A percentile compares a stretch with the other conserved stretches of the same genome.
Evolutionary conservation across 1,140 invertebrate species (phyloP).

Genomic region (Brachystomella parvula): DNA sequence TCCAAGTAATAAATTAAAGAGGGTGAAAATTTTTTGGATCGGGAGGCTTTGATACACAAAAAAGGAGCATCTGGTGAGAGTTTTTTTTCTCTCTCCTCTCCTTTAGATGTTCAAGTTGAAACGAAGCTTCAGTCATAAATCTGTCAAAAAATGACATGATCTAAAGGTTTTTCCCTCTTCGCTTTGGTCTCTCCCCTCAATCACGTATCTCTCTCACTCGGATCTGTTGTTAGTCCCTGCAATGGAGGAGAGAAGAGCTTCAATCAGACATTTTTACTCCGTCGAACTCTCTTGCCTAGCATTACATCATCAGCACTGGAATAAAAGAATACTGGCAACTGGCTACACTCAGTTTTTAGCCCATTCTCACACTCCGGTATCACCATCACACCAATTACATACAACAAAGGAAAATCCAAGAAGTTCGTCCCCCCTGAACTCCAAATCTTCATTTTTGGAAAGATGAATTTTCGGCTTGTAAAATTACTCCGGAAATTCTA

Average conservation of each 20-base stretch:
- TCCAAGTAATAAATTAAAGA: constrained; percentile 37
- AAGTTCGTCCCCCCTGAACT: no score
- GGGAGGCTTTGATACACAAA: constrained; percentile 35
- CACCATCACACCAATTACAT: not conserved
- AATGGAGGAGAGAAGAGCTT: no score
- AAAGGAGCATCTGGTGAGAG: constrained; percentile 36
- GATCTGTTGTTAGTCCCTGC: not conserved
- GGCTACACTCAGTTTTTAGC: not conserved
- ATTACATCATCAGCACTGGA: not conserved
- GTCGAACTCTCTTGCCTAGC: not conserved
- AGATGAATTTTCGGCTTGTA: no score
- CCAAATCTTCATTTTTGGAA: no score
- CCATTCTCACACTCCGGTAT: not conserved
- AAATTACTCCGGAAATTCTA: no score
- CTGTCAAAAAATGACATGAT: constrained; percentile 29
- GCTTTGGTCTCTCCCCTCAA: constrained; percentile 22
- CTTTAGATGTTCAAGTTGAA: constrained; percentile 15
- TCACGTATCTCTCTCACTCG: constrained; percentile 17
- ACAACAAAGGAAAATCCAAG: no score
- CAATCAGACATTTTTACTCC: no score
- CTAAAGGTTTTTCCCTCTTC: constrained; percentile 22
- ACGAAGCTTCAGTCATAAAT: constrained; percentile 35
- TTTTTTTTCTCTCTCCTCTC: constrained; percentile 32
- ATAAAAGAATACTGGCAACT: not conserved
- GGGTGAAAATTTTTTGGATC: constrained; percentile 36